These are phyloP conservation scores for Margaritifera margaritifera DNA, from an alignment of 2,888 invertebrate species.

Conservation along the genomic window DNA sequence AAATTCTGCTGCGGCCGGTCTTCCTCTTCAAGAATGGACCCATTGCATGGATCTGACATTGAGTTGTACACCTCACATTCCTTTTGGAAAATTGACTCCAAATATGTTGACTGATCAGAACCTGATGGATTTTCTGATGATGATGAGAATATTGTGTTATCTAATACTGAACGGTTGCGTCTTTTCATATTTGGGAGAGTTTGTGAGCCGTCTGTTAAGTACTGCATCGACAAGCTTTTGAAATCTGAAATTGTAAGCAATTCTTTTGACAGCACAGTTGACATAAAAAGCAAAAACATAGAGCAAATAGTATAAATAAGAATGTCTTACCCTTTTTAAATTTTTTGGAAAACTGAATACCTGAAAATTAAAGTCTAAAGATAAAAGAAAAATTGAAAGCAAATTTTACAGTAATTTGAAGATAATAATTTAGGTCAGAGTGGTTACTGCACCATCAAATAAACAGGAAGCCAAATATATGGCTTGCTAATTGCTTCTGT, in stretches of 20 bases:
- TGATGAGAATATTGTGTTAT: too few relatives aligned
- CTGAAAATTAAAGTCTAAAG: too few relatives aligned
- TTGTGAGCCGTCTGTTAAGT: conserved; percentile 18
- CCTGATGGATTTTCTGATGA: neutral
- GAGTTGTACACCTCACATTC: conserved; percentile 44
- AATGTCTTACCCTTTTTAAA: too few relatives aligned
- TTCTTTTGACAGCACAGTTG: neutral
- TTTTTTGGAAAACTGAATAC: too few relatives aligned
- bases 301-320: neutral
- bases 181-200: conserved; percentile 24
- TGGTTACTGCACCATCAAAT: too few relatives aligned
- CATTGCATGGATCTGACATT: conserved; percentile 32
- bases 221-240: conserved; percentile 38
- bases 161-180: too few relatives aligned
- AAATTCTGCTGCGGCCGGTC: conserved; percentile 14
- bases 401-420: too few relatives aligned
- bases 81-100: conserved; percentile 44
- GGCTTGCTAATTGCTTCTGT: too few relatives aligned
- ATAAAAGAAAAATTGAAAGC: too few relatives aligned
- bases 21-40: conserved; percentile 24
- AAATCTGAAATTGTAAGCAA: conserved; percentile 24
- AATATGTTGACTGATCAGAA: conserved; percentile 30
- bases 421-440: too few relatives aligned
- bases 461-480: too few relatives aligned
- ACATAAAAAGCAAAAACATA: conserved; percentile 15